A percentile compares a stretch with the other conserved stretches of the same genome.
phyloP scores from a whole-genome alignment of 2,113 vertebrate genomes.

The Nesogale talazaci region DNA sequence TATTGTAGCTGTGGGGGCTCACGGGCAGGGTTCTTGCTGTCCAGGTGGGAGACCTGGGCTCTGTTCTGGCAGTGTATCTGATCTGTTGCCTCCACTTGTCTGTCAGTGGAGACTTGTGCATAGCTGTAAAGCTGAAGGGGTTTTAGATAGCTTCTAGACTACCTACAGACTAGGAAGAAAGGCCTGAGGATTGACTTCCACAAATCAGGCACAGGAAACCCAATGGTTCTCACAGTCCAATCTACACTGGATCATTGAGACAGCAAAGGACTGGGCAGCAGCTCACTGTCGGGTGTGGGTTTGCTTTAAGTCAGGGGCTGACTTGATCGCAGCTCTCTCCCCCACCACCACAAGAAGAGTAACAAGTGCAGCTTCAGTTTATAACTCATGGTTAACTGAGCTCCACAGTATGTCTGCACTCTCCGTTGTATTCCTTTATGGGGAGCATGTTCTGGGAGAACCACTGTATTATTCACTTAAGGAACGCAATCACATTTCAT shows the following conservation, averaged over 20 bases:
- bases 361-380: not conserved
- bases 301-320: not conserved
- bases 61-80: not conserved
- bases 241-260: not conserved
- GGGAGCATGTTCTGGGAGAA: not conserved
- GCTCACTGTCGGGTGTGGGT: not conserved
- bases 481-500: not conserved
- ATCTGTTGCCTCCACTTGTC: not conserved
- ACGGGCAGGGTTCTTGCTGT: not conserved
- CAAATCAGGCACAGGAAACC: not conserved
- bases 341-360: too few relatives aligned
- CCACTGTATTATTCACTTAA: not conserved
- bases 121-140: not conserved
- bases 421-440: not conserved
- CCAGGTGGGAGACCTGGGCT: not conserved
- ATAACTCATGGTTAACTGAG: not conserved
- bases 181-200: not conserved
- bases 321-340: not conserved
- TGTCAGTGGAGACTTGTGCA: not conserved
- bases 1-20: not conserved
- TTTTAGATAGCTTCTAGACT: not conserved
- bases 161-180: not conserved
- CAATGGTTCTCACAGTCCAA: not conserved
- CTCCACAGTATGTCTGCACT: not conserved
- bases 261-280: not conserved